Conservation (phyloP, 2,888 invertebrate genomes). For the Neoaliturus tenellus region DNA sequence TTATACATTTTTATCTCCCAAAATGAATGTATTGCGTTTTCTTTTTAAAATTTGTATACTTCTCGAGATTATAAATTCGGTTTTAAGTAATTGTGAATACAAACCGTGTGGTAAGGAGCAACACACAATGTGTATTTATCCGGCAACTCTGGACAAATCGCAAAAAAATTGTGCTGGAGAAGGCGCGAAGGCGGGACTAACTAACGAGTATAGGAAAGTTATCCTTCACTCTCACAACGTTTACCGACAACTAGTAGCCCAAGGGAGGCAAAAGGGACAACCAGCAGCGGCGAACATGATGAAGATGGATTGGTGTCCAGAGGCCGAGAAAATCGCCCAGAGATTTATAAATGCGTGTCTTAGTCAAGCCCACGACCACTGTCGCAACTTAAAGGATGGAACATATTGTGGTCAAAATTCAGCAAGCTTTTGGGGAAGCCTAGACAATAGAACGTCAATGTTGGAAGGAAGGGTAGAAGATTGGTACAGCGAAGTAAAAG, state of each 20-base stretch:
- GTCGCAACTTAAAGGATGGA: background rate
- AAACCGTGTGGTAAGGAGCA: background rate
- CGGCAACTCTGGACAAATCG: background rate
- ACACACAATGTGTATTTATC: conserved; percentile 25
- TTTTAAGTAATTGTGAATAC: background rate
- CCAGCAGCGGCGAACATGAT: conserved; percentile 16
- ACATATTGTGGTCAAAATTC: background rate
- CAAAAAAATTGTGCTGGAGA: background rate
- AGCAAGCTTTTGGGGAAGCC: no score
- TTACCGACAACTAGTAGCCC: background rate
- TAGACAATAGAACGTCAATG: background rate
- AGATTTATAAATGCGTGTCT: background rate
- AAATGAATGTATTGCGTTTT: no score
- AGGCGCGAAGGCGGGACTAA: background rate
- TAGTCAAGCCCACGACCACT: background rate
- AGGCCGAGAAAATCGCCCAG: conserved; percentile 5
- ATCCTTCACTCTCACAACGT: background rate
- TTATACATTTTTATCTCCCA: no score
- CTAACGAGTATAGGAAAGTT: background rate
- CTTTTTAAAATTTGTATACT: no score
- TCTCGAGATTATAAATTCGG: no score
- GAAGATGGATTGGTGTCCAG: background rate
- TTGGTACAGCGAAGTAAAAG: background rate
- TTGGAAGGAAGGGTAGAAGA: background rate
- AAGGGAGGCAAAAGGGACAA: background rate